Base-by-base conservation (phyloP, 2,797 vertebrate genomes). In the Muscicapa striata region DNA sequence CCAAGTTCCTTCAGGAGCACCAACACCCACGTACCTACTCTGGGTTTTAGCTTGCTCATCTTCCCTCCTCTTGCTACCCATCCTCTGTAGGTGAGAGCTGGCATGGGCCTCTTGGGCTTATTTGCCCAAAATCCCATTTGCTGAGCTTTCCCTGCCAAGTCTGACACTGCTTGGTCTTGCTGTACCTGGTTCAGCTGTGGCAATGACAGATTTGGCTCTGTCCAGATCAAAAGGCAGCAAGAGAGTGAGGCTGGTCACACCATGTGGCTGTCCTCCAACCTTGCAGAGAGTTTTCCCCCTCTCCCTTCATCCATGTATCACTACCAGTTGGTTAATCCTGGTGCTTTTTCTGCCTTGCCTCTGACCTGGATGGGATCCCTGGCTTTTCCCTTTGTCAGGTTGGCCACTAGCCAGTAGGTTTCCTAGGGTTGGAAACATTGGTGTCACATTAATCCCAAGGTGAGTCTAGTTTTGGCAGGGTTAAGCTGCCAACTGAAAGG, bases 241-340 rank as follows among this genome's bases (percentile, higher is more conserved):
- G 66, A 69, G 24, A 30, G 24, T 4, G 4, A 51, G 62, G 30
- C 51, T 62, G 14, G 34, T 59, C 0, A 0, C 46, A 74, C 20
- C 0, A 0, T 6, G 27, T 0, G 1, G 29, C 54, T 5, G 3
- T 45, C 29, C 63, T 76, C 49, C 61, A 38, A 51, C 18, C n/a
- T 36, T 51, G 8, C 1, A 7, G 41, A 8, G 55, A 62, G 29
- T 64, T 52, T 84, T 22, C 6, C 13, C 27, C 20, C 8, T 67
- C 24, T 64, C 27, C 11, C 62, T 80, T 88, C 45, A 51, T 43
- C 54, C 48, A 27, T 51, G 30, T 1, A 1, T 76, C 26, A 10
- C 36, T 82, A 58, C 16, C 3, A 4, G n/a, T 21, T 15, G 24
- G 38, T 67, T 87, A 74, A 66, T 77, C 38, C 73, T 77, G 52